Evolutionary conservation across 2,797 vertebrate species (phyloP).

Genomic region (Diglossa cyanea): DNA sequence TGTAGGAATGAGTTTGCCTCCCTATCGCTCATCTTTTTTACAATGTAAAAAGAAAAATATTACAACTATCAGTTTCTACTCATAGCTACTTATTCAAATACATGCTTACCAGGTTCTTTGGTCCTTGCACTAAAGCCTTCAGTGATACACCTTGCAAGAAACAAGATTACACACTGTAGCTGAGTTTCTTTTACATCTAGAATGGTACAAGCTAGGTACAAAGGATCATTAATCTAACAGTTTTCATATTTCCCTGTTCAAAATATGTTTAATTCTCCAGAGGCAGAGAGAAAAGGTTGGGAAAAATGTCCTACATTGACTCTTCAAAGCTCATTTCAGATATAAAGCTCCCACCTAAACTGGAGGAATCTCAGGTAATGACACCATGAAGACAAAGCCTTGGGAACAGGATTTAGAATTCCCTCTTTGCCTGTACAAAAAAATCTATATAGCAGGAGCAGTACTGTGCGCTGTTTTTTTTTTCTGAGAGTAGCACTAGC

Average conservation of each 20-base stretch:
- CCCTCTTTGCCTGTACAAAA: slow-evolving; percentile 22
- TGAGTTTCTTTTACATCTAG: not conserved
- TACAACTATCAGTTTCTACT: not conserved
- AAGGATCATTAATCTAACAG: not conserved
- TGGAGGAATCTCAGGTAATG: not conserved
- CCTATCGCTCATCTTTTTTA: not conserved
- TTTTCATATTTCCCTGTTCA: not conserved
- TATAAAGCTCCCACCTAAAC: not conserved
- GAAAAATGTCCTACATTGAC: not conserved
- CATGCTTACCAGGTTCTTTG: not conserved
- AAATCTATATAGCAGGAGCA: slow-evolving; percentile 1
- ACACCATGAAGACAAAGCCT: slow-evolving; percentile 11
- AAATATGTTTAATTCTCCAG: not conserved
- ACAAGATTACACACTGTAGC: not conserved
- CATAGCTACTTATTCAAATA: not conserved
- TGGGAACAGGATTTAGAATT: not conserved
- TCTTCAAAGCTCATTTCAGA: slow-evolving; percentile 8
- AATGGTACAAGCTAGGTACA: not conserved
- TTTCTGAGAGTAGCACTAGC: slow-evolving; percentile 24
- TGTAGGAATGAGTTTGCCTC: not conserved
- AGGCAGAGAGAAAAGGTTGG: not conserved
- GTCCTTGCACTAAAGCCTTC: not conserved
- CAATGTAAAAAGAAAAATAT: not conserved
- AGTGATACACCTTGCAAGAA: not conserved
- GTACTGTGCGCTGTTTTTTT: not conserved